phyloP scores from a whole-genome alignment of 1,140 invertebrate genomes.

The Pseudomyrmex concolor region DNA sequence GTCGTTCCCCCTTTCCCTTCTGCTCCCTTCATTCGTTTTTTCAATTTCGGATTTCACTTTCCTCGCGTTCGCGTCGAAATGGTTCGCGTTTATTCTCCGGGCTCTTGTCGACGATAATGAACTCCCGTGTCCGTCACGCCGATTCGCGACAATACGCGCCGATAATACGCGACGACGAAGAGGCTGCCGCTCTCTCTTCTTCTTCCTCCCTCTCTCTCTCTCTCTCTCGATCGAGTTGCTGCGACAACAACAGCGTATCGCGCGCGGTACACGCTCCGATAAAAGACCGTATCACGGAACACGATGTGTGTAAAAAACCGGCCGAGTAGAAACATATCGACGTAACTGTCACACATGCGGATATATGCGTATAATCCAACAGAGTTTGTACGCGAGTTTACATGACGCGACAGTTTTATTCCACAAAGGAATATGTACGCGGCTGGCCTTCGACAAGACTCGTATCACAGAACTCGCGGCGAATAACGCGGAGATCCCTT shows the following conservation, averaged over 20 bases:
- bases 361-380: no score
- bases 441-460: conserved; percentile 7
- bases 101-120: conserved; percentile 48
- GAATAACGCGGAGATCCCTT: conserved; percentile 10
- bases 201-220: no score
- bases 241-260: no score
- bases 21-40: conserved; percentile 6
- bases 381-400: background rate
- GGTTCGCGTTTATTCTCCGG: conserved; percentile 58
- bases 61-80: conserved; percentile 8
- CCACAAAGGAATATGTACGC: conserved; percentile 15
- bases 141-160: background rate
- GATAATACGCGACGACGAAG: background rate
- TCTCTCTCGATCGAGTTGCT: background rate
- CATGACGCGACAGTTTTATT: conserved; percentile 37
- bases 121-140: background rate
- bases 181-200: no score
- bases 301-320: conserved; percentile 49
- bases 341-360: conserved; percentile 33
- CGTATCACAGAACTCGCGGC: background rate
- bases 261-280: background rate
- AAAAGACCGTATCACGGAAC: conserved; percentile 57
- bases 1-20: no score
- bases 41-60: conserved; percentile 1
- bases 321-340: conserved; percentile 29